Conservation (phyloP, 2,113 vertebrate species). For the Microtus richardsoni region DNA sequence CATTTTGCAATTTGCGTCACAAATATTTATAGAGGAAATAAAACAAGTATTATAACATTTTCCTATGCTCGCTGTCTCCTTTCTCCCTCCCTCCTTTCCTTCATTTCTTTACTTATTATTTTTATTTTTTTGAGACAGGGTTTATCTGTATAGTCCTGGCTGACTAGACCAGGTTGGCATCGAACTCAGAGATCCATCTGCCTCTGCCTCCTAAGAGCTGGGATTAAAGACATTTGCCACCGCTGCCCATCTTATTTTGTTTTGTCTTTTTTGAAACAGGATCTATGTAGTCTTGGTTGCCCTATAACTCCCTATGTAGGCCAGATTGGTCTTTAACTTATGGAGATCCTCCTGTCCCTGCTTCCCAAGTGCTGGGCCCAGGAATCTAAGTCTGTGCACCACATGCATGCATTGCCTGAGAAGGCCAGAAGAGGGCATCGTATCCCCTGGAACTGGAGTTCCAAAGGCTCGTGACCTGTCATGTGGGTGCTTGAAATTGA, state of each 20-base stretch:
- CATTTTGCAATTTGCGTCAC: conserved; percentile 25
- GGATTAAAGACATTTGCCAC: background rate
- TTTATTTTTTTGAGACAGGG: background rate
- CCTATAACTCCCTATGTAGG: background rate
- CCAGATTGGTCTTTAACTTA: background rate
- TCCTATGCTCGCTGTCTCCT: background rate
- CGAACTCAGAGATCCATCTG: background rate
- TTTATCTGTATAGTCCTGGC: background rate
- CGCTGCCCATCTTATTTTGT: background rate
- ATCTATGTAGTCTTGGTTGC: background rate
- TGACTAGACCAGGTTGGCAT: background rate
- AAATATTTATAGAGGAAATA: background rate
- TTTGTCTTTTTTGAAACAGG: background rate
- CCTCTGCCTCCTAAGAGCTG: background rate
- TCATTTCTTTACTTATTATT: background rate
- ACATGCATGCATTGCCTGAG: no score
- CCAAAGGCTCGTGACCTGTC: background rate
- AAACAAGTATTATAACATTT: background rate
- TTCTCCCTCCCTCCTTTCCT: background rate
- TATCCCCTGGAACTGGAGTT: background rate
- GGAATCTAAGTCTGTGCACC: background rate
- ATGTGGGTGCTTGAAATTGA: background rate
- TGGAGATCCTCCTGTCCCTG: background rate
- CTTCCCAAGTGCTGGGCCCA: background rate
- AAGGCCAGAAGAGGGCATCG: background rate